A percentile compares a stretch with the other conserved stretches of the same genome.
These are phyloP conservation scores for Tragelaphus scriptus DNA, from an alignment of 2,113 vertebrate genomes.

Conservation along the genomic window DNA sequence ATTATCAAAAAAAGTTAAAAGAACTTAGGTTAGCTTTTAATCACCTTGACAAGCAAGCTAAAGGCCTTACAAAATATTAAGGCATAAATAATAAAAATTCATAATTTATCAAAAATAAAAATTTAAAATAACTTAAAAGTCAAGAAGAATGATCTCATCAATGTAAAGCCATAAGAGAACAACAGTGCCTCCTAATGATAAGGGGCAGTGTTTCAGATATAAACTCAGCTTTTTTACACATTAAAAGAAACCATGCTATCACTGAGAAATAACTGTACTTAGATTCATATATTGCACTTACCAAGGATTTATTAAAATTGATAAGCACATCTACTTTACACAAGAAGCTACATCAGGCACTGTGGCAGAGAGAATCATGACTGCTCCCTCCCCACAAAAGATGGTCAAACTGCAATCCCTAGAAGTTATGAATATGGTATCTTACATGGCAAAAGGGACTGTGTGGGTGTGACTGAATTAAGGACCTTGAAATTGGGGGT, in stretches of 20 bases:
- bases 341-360: not conserved
- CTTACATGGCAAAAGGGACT: not conserved
- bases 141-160: not conserved
- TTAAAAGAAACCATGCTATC: not conserved
- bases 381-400: not conserved
- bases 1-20: not conserved
- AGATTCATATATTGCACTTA: not conserved
- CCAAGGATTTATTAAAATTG: not conserved
- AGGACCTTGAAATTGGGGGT: not conserved
- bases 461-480: not conserved
- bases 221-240: not conserved
- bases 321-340: not conserved
- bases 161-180: not conserved
- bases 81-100: slow-evolving; percentile 12
- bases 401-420: not conserved
- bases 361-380: not conserved
- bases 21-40: slow-evolving; percentile 10
- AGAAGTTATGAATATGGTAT: not conserved
- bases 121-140: not conserved
- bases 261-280: not conserved
- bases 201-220: not conserved
- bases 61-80: not conserved
- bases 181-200: slow-evolving; percentile 29
- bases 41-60: not conserved
- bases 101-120: not conserved